These are phyloP conservation scores for Coreoperca whiteheadi DNA, from an alignment of 2,113 vertebrate species.

Conservation along the genomic window DNA sequence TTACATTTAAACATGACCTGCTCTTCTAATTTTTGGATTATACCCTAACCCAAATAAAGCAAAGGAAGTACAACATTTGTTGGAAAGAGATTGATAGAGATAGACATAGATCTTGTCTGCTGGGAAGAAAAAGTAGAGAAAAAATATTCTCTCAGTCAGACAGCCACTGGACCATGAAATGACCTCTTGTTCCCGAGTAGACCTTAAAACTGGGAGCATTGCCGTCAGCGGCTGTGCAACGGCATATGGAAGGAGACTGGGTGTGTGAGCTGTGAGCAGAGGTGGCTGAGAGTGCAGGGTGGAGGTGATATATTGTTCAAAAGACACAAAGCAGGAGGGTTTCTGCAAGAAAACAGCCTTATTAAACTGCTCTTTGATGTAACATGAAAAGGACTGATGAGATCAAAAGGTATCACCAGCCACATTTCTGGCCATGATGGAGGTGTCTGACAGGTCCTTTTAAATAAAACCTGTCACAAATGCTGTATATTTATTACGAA, in stretches of 20 bases:
- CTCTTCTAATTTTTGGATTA: neutral
- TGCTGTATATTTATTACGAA: neutral
- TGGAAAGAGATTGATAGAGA: neutral
- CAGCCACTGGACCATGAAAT: conserved; percentile 23
- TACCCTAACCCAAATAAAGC: neutral
- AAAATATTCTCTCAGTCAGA: conserved; percentile 8
- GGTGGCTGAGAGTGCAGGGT: neutral
- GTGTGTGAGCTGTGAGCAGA: neutral
- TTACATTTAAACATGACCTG: neutral
- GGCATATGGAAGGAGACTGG: neutral
- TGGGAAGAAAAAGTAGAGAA: neutral
- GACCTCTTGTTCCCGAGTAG: neutral
- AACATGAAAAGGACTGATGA: neutral
- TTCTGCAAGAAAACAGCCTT: conserved; percentile 2
- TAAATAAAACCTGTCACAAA: neutral
- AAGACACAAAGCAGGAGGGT: conserved; percentile 13
- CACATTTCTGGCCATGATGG: neutral
- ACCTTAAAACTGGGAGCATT: conserved; percentile 22
- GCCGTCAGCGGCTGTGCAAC: neutral
- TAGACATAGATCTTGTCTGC: neutral
- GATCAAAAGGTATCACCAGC: neutral
- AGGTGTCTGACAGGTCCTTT: neutral
- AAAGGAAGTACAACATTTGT: neutral
- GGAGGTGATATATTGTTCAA: neutral
- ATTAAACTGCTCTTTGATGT: conserved; percentile 10